Evolutionary conservation across 1,140 invertebrate genomes (phyloP).

Genomic region (Cyphomyrmex costatus): DNA sequence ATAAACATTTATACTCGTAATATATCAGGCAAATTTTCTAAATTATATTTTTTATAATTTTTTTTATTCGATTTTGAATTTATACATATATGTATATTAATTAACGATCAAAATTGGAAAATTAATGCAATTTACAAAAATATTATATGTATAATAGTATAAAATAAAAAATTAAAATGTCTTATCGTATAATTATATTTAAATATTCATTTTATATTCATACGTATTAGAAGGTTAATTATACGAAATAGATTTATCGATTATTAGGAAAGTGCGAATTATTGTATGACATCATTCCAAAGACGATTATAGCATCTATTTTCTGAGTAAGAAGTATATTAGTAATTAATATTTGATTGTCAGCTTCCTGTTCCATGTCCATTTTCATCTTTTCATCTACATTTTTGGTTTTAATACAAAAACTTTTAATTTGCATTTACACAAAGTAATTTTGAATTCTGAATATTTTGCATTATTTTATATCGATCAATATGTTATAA

Average conservation of each 20-base stretch:
- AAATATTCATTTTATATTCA: slow-evolving; percentile 45
- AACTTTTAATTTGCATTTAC: not conserved
- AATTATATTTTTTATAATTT: slow-evolving; percentile 5
- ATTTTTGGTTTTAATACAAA: not conserved
- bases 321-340: not conserved
- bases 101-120: not conserved
- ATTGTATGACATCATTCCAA: slow-evolving; percentile 27
- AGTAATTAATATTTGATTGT: slow-evolving; percentile 42
- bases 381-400: not conserved
- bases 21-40: not conserved
- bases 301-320: slow-evolving; percentile 1
- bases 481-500: not conserved
- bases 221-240: slow-evolving; percentile 50
- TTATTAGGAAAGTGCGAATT: slow-evolving; percentile 27
- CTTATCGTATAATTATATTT: not conserved
- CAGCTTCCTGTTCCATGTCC: slow-evolving; percentile 10
- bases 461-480: not conserved
- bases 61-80: not conserved
- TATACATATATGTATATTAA: not conserved
- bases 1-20: slow-evolving; percentile 29
- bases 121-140: slow-evolving; percentile 5
- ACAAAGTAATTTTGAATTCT: not conserved
- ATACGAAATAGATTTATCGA: slow-evolving; percentile 34
- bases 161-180: slow-evolving; percentile 20
- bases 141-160: too few relatives aligned